Base-by-base conservation (phyloP, 2,797 vertebrate species). In the Bradypodion ventrale region DNA sequence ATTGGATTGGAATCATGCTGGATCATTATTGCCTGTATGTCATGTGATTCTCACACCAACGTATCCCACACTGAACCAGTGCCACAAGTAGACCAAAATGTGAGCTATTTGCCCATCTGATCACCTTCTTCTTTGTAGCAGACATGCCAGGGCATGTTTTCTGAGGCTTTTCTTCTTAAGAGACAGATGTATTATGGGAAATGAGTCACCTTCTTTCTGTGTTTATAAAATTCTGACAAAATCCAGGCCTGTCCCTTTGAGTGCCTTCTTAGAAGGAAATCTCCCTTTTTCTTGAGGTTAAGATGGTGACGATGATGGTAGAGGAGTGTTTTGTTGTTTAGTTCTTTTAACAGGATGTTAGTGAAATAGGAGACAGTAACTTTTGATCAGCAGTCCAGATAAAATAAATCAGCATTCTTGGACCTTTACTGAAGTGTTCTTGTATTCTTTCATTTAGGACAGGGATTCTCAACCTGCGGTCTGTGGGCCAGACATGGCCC, bases 141-240 rank as follows among this genome's bases (percentile, higher is more conserved):
- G 46, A 56, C 21, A 7, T 42, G 35, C 35, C 7, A 74, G 66
- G 79, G 37, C 37, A 37, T 40, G 66, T 69, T 19, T 69, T 8
- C 3, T 23, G 66, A 2, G 35, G 19, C 35, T 49, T 23, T 72
- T 0, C 16, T 0, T 0, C 37, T 5, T 25, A 1, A 40, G 76
- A 80, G 63, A 25, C 42, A 2, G 0, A 0, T 23, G 25, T 49
- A 3, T 68, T 10, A 0, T 27, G 7, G 44, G 1, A 37, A 40
- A 44, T 8, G 35, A 5, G 15, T 13, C 15, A 16, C 10, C 29
- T 56, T 1, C 46, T 0, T 73, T 7, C 83, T 23, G 82, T 59
- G 46, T 32, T 37, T 21, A 49, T 10, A 42, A 60, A 4, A 5
- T 62, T 69, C 15, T 2, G 88, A 27, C 59, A 21, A 7, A 84